Percentiles rank a stretch among this genome's conserved stretches.
phyloP scores from a whole-genome alignment of 2,797 vertebrate species.

The Anableps anableps region DNA sequence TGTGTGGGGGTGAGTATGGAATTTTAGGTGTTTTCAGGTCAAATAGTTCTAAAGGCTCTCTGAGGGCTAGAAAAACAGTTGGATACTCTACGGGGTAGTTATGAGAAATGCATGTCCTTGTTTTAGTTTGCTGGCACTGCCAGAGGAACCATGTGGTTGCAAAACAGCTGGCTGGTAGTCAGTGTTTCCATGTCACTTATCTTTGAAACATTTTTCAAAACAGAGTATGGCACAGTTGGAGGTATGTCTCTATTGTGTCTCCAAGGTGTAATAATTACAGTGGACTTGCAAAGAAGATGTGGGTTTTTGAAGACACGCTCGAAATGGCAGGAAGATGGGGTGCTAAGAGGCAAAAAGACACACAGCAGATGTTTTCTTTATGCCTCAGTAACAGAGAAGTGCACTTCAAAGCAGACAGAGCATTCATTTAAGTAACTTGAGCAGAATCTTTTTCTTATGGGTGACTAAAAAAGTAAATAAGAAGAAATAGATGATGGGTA shows the following conservation, averaged over 20 bases:
- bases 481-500: neutral
- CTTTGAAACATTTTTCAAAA: slow-evolving; percentile 2
- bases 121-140: slow-evolving; percentile 1
- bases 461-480: neutral
- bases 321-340: neutral
- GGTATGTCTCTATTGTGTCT: slow-evolving; percentile 1
- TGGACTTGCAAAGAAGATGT: slow-evolving; percentile 4
- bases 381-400: neutral
- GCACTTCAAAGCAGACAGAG: slow-evolving; percentile 10
- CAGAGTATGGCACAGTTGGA: neutral
- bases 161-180: slow-evolving; percentile 4
- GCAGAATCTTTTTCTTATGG: neutral
- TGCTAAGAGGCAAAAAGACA: slow-evolving; percentile 2
- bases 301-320: slow-evolving; percentile 1
- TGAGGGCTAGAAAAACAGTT: neutral
- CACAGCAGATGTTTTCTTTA: slow-evolving; percentile 8
- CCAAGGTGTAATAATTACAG: slow-evolving; percentile 5
- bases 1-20: neutral
- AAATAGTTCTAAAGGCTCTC: neutral
- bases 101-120: slow-evolving; percentile 1
- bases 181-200: slow-evolving; percentile 7
- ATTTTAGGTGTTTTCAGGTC: neutral
- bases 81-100: neutral
- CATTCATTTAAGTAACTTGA: slow-evolving; percentile 1
- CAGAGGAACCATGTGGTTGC: neutral